These are phyloP conservation scores for Drosophila parthenogenetica DNA, from an alignment of 2,888 invertebrate genomes.

Conservation along the genomic window DNA sequence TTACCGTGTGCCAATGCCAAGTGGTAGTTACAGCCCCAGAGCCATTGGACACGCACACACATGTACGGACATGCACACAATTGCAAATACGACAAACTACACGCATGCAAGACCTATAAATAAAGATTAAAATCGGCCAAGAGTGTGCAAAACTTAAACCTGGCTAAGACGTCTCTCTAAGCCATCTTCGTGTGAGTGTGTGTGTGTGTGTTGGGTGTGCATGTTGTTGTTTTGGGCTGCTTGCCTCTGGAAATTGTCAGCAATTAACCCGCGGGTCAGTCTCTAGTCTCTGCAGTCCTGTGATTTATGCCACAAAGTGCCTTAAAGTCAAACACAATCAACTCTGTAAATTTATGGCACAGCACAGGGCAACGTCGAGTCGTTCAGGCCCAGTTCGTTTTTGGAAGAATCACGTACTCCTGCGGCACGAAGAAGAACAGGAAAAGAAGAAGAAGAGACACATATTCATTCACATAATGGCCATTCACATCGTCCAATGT, in stretches of 20 bases:
- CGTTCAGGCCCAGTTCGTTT: slow-evolving; percentile 11
- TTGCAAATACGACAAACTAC: slow-evolving; percentile 23
- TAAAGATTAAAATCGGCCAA: slow-evolving; percentile 75
- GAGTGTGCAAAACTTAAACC: slow-evolving; percentile 54
- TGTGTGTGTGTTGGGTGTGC: not conserved
- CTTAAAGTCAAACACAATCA: slow-evolving; percentile 76
- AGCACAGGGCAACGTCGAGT: slow-evolving; percentile 15
- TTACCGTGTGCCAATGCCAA: slow-evolving; percentile 60
- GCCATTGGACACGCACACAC: slow-evolving; percentile 53
- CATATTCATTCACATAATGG: slow-evolving; percentile 55
- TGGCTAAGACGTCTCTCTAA: slow-evolving; percentile 47
- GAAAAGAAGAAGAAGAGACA: slow-evolving; percentile 8
- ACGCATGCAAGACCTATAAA: slow-evolving; percentile 62
- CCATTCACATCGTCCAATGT: slow-evolving; percentile 52
- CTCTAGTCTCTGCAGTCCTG: slow-evolving; percentile 50
- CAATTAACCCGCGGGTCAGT: slow-evolving; percentile 73
- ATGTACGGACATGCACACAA: slow-evolving; percentile 36
- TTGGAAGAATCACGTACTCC: slow-evolving; percentile 38
- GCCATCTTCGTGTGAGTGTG: slow-evolving; percentile 19
- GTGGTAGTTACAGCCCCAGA: slow-evolving; percentile 54
- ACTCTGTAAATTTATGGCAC: slow-evolving; percentile 57
- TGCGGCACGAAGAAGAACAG: not conserved
- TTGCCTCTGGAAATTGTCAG: slow-evolving; percentile 70
- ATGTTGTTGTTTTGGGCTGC: slow-evolving; percentile 19
- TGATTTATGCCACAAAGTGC: slow-evolving; percentile 73